Percentiles rank a stretch among this genome's conserved stretches.
Conservation (phyloP, 2,113 vertebrate species). For the Podarcis raffonei region DNA sequence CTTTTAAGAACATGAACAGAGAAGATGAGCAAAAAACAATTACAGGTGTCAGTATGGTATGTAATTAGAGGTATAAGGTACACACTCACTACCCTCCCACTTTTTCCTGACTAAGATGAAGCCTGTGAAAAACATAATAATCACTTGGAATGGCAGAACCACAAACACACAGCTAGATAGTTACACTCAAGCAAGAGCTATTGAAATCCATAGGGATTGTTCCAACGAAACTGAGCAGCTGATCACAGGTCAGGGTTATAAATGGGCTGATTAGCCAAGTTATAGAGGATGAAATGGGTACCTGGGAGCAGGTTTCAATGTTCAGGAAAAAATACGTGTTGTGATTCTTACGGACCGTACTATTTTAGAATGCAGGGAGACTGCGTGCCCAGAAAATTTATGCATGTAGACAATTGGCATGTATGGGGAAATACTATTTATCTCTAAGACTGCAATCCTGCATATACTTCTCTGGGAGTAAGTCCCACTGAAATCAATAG, state of each 20-base stretch:
- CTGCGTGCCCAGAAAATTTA: neutral
- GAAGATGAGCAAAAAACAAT: neutral
- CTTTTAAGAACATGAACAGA: neutral
- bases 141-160: neutral
- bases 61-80: accelerated
- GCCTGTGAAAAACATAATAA: neutral
- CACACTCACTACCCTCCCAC: neutral
- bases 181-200: neutral
- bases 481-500: neutral
- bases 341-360: neutral
- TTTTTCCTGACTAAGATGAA: neutral
- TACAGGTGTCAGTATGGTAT: conserved; percentile 9
- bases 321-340: neutral
- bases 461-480: no score
- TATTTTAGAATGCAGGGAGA: neutral
- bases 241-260: neutral
- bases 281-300: neutral
- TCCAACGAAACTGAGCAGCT: neutral
- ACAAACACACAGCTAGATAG: neutral
- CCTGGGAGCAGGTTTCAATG: neutral
- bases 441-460: no score
- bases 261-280: neutral
- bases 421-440: neutral
- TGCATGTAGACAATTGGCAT: neutral
- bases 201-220: neutral